These are phyloP conservation scores for Scomberomorus guttatus DNA, from an alignment of 2,797 vertebrate species.

Conservation along the genomic window DNA sequence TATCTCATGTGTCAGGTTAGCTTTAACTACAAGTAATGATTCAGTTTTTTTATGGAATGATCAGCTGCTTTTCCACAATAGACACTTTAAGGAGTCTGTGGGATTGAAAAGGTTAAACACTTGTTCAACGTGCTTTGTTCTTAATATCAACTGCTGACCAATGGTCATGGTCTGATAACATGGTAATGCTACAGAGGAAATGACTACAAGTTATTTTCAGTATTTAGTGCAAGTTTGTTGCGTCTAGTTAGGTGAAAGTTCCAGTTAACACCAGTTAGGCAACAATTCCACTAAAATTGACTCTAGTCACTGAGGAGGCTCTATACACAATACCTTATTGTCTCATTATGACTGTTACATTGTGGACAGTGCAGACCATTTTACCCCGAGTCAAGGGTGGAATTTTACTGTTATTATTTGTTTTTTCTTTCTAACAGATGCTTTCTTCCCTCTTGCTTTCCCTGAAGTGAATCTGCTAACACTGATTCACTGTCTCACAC, in stretches of 20 bases:
- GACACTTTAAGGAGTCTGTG: neutral
- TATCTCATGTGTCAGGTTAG: no score
- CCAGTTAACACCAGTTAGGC: no score
- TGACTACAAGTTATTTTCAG: conserved; percentile 29
- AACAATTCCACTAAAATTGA: neutral
- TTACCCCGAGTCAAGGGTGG: conserved; percentile 31
- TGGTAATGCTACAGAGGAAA: conserved; percentile 27
- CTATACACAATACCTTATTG: neutral
- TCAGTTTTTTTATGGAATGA: no score
- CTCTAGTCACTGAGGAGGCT: neutral
- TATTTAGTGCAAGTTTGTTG: no score
- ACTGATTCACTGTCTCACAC: conserved; percentile 62
- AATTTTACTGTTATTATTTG: conserved; percentile 1
- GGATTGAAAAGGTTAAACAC: neutral
- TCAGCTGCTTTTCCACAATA: no score
- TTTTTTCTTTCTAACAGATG: conserved; percentile 44
- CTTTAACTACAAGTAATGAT: no score
- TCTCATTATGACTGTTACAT: conserved; percentile 40
- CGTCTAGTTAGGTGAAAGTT: conserved; percentile 32
- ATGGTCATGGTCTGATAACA: conserved; percentile 7
- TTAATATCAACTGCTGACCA: neutral
- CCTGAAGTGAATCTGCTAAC: conserved; percentile 14
- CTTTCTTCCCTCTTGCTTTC: conserved; percentile 37
- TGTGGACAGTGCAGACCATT: conserved; percentile 22
- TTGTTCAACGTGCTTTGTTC: conserved; percentile 29